A percentile compares a stretch with the other conserved stretches of the same genome.
These are phyloP conservation scores for Champsocephalus esox DNA, from an alignment of 2,797 vertebrate genomes.

Conservation along the genomic window DNA sequence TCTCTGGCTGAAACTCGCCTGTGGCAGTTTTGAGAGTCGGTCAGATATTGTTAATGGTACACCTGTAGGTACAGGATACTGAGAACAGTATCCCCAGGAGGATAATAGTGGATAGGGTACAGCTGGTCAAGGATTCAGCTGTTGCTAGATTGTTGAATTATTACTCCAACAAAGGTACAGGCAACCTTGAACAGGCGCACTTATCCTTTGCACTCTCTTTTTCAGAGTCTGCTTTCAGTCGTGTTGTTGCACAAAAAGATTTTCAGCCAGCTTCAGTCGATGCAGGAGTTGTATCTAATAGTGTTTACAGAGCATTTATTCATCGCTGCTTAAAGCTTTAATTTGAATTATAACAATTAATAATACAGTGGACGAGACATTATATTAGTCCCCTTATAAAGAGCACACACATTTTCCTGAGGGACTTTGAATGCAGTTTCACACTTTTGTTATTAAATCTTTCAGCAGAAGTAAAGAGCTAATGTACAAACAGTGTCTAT, in stretches of 20 bases:
- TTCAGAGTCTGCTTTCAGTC: constrained; percentile 44
- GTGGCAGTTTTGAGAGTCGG: constrained; percentile 44
- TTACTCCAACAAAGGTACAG: constrained; percentile 44
- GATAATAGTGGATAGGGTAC: constrained; percentile 48
- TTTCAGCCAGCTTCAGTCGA: constrained; percentile 38
- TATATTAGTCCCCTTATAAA: constrained; percentile 36
- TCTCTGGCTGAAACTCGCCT: constrained; percentile 41
- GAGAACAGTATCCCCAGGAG: constrained; percentile 32
- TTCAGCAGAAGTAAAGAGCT: constrained; percentile 17
- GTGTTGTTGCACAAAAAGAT: constrained; percentile 54
- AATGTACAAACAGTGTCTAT: constrained; percentile 28
- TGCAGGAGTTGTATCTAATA: constrained; percentile 38
- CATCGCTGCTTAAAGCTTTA: neutral
- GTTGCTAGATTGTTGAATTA: constrained; percentile 39
- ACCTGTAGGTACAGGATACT: constrained; percentile 52
- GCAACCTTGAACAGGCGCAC: constrained; percentile 51
- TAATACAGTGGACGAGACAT: constrained; percentile 24
- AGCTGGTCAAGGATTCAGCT: constrained; percentile 42
- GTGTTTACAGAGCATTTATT: constrained; percentile 51
- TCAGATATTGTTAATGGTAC: constrained; percentile 58
- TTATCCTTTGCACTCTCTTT: constrained; percentile 37
- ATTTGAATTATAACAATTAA: constrained; percentile 21
- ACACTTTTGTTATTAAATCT: constrained; percentile 26
- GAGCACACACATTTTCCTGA: constrained; percentile 56
- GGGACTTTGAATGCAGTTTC: constrained; percentile 26